Evolutionary conservation across 2,797 vertebrate species (phyloP).

Genomic region (Falco peregrinus): DNA sequence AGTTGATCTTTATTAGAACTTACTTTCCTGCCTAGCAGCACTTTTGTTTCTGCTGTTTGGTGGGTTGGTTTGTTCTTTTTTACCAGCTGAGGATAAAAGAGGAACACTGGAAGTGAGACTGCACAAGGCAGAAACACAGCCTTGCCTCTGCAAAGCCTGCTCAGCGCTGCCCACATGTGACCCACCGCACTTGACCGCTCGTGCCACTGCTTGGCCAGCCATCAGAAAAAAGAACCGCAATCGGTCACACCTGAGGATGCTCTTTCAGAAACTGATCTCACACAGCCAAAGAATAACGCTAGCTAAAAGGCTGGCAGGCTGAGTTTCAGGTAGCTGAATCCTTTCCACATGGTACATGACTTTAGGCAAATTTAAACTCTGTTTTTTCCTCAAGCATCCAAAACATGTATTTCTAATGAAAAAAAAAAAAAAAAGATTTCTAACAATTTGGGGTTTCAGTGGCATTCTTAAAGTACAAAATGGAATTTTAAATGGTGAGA

Average conservation of each 20-base stretch:
- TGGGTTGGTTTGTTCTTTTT: not conserved
- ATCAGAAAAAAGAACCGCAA: not conserved
- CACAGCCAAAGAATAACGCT: not conserved
- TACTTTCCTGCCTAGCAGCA: not conserved
- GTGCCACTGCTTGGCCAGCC: not conserved
- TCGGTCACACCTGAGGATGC: accelerated
- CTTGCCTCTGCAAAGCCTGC: not conserved
- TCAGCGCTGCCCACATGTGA: accelerated
- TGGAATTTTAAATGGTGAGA: not conserved
- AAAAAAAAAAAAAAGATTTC: accelerated
- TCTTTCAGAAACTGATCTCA: not conserved
- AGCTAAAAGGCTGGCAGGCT: not conserved
- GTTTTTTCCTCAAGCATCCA: not conserved
- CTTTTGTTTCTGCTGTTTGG: not conserved
- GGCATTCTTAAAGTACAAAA: not conserved
- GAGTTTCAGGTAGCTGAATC: not conserved
- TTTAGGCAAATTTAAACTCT: not conserved
- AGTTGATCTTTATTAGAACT: not conserved
- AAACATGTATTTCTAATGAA: not conserved
- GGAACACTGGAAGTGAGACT: not conserved
- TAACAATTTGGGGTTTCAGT: not conserved
- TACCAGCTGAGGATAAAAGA: not conserved
- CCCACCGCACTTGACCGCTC: not conserved
- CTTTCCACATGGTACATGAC: not conserved
- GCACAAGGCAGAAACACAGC: not conserved